Evolutionary conservation across 2,797 vertebrate genomes (phyloP), one percentile per base, ranked within the genome.

Genomic region (Melopsittacus undulatus): DNA sequence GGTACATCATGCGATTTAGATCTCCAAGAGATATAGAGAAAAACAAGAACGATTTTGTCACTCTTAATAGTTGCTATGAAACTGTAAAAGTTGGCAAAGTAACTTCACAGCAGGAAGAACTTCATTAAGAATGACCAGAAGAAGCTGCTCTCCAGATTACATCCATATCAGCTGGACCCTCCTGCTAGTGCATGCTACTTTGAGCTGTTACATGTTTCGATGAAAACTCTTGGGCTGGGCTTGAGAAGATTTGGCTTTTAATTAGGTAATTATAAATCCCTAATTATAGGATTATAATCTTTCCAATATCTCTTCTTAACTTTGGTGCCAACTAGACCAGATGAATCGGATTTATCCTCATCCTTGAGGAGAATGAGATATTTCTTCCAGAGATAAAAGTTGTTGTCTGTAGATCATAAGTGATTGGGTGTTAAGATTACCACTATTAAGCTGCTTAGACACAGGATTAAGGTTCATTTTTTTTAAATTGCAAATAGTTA

Each of bases 211-310:
- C 74, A 90, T 85, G 69, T 95, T 94, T 95, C 79, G 97, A 96
- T 95, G 90, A 86, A 90, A 95, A 94, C 84, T 78, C 91, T 96
- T 94, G 56, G 83, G 89, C 54, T 92, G 87, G 93, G 88, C 94
- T 78, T 95, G 93, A 97, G 96, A 97, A 96, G 97, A 97, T 98
- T 98, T 97, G 83, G 68, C 88, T 97, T 97, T 97, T 98, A 98
- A 98, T 98, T 97, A 98, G 98, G 98, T 98, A 98, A 99, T 98
- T 98, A 97, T 96, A 98, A 98, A 98, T 98, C 98, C 98, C 97
- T 98, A 98, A 98, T 98, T 98, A 98, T 96, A 96, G 89, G 84
- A 78, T 95, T 92, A 95, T 98, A 98, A 98, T 98, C 98, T 98
- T 97, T 98, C 94, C 93, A 96, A 95, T 97, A 93, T 92, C 90